phyloP scores from a whole-genome alignment of 2,797 vertebrate species.

The Paedocypris micromegethes region DNA sequence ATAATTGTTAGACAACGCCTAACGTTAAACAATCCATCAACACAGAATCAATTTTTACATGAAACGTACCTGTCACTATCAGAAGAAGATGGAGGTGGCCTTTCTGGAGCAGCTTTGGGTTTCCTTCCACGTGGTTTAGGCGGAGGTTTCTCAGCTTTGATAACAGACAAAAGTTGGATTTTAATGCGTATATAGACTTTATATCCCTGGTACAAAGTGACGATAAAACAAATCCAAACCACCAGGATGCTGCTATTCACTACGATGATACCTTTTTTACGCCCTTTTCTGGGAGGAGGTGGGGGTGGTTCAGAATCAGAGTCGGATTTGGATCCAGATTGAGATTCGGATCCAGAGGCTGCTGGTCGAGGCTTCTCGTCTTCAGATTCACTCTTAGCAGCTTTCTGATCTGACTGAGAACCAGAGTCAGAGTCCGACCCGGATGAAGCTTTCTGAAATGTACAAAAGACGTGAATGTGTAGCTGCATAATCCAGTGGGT shows the following conservation, averaged over 20 bases:
- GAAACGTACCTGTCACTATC: conserved; percentile 84
- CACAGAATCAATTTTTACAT: neutral
- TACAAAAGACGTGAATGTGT: neutral
- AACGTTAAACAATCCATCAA: neutral
- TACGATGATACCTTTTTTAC: conserved; percentile 78
- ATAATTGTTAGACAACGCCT: neutral
- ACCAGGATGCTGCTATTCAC: neutral
- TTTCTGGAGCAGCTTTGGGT: conserved; percentile 74
- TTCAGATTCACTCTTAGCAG: conserved; percentile 66
- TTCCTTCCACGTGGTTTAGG: conserved; percentile 84
- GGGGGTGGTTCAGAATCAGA: conserved; percentile 80
- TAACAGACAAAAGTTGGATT: neutral
- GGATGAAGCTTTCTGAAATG: conserved; percentile 74
- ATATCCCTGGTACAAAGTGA: too few relatives aligned
- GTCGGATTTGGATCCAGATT: conserved; percentile 77
- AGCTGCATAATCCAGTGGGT: too few relatives aligned
- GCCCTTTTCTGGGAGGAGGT: conserved; percentile 65
- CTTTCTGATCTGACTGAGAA: conserved; percentile 72
- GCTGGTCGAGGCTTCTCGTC: conserved; percentile 72
- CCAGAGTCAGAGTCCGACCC: conserved; percentile 81
- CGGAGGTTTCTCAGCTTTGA: conserved; percentile 73
- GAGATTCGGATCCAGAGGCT: conserved; percentile 73
- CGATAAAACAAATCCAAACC: too few relatives aligned
- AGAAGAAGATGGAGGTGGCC: conserved; percentile 73
- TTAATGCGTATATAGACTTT: too few relatives aligned